Evolutionary conservation across 2,797 vertebrate species (phyloP).

Genomic region (Mastacembelus armatus): DNA sequence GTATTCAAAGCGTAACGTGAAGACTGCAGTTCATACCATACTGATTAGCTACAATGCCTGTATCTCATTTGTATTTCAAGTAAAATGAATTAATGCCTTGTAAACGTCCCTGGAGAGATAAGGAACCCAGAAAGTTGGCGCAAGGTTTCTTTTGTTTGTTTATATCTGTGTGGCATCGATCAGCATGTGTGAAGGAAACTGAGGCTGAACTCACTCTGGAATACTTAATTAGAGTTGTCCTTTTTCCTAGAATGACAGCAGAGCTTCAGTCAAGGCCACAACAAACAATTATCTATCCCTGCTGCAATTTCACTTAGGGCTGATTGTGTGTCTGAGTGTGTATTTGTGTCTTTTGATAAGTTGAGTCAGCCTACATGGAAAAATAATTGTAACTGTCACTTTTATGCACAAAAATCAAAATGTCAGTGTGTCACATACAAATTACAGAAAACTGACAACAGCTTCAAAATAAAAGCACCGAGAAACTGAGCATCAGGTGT

Average conservation of each 20-base stretch:
- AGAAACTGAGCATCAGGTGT: neutral
- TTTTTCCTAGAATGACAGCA: constrained; percentile 41
- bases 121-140: neutral
- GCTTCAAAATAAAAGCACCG: neutral
- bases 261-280: constrained; percentile 37
- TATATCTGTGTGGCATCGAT: constrained; percentile 30
- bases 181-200: constrained; percentile 31
- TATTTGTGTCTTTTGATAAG: constrained; percentile 13
- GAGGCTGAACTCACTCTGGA: constrained; percentile 39
- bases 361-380: constrained; percentile 8
- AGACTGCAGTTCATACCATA: neutral
- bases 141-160: constrained; percentile 39
- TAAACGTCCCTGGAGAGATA: neutral
- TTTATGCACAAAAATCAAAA: neutral
- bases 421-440: neutral
- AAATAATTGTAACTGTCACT: neutral
- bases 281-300: constrained; percentile 55
- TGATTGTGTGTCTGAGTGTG: constrained; percentile 8
- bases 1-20: neutral
- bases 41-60: neutral
- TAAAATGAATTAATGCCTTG: constrained; percentile 9
- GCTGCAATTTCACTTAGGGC: constrained; percentile 14
- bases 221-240: constrained; percentile 50
- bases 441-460: neutral
- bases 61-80: constrained; percentile 21